Evolutionary conservation across 2,797 vertebrate genomes (phyloP).

Genomic region (Lemur catta): DNA sequence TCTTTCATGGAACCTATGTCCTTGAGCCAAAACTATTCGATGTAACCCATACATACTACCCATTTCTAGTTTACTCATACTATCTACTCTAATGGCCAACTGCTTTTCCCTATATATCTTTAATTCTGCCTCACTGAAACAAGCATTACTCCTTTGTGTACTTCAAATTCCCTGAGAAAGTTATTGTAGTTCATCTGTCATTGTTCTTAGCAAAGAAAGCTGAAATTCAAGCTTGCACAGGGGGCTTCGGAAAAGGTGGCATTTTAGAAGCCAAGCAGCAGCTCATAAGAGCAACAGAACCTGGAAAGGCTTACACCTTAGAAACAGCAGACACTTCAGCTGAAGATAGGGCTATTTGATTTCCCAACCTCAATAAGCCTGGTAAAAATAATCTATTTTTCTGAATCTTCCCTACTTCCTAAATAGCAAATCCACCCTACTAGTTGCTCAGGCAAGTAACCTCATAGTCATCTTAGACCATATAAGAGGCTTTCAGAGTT

Average conservation of each 20-base stretch:
- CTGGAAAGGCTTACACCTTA: background rate
- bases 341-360: background rate
- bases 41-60: background rate
- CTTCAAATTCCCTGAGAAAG: background rate
- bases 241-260: background rate
- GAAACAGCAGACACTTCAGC: background rate
- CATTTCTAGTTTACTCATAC: background rate
- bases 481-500: background rate
- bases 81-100: background rate
- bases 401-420: background rate
- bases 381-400: background rate
- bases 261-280: background rate
- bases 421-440: background rate
- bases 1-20: background rate
- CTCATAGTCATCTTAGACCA: background rate
- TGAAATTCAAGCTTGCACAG: background rate
- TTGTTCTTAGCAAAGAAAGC: background rate
- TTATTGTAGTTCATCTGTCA: background rate
- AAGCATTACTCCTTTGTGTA: background rate
- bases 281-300: background rate
- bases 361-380: background rate
- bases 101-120: background rate
- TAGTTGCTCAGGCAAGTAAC: background rate
- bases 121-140: conserved; percentile 24
- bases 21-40: background rate